Evolutionary conservation across 1,140 invertebrate genomes (phyloP).

Genomic region (Drosophila gunungcola): DNA sequence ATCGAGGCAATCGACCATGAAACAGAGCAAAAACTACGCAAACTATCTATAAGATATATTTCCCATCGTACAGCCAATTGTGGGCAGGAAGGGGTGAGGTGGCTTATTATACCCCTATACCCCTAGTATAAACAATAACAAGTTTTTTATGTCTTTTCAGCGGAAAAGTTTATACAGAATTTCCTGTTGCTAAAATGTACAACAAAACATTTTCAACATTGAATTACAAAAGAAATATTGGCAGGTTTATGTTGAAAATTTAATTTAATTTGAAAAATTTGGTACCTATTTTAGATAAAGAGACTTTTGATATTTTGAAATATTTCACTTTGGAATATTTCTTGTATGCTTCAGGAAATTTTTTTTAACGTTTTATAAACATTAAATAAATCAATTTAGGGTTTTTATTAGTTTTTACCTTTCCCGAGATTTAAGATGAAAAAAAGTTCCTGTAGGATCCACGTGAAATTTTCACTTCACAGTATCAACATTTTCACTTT

Average conservation of each 20-base stretch:
- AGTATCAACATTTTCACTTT: neutral
- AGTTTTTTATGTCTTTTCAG: slow-evolving; percentile 46
- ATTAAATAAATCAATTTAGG: neutral
- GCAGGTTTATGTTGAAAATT: neutral
- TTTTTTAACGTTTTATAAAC: neutral
- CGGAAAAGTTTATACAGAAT: slow-evolving; percentile 30
- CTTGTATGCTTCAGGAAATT: neutral
- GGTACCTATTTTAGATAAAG: too few relatives aligned
- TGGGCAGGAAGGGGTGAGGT: neutral
- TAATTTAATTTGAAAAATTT: too few relatives aligned
- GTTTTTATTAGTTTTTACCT: neutral
- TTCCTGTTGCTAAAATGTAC: slow-evolving; percentile 44
- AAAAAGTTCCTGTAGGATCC: neutral
- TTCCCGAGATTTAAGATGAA: neutral
- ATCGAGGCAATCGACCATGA: slow-evolving; percentile 73
- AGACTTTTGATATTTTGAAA: too few relatives aligned
- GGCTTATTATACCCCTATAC: slow-evolving; percentile 27
- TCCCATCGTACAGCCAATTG: slow-evolving; percentile 4
- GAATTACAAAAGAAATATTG: slow-evolving; percentile 7
- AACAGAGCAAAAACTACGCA: slow-evolving; percentile 32
- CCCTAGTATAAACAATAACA: slow-evolving; percentile 48
- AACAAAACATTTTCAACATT: slow-evolving; percentile 1
- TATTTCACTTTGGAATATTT: too few relatives aligned
- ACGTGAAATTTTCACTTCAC: neutral
- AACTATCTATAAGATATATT: slow-evolving; percentile 69